Conservation (phyloP, 2,888 invertebrate genomes). For the Teleiodes luculella region DNA sequence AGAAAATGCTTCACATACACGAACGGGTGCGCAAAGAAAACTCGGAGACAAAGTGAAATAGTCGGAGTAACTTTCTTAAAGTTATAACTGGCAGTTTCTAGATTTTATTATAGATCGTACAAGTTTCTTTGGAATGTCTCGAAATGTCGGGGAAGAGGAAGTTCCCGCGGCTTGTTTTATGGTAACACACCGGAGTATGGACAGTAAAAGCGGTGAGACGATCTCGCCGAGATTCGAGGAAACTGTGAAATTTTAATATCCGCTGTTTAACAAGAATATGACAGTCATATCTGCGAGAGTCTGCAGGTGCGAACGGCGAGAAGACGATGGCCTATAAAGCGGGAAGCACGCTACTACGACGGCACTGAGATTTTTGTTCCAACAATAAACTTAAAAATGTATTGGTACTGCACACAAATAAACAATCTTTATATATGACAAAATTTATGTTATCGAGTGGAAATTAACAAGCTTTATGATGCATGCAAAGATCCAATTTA, state of each 20-base stretch:
- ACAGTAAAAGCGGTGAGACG: not conserved
- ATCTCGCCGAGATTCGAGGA: constrained; percentile 7
- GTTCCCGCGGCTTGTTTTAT: constrained; percentile 4
- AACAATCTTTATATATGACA: no score
- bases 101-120: not conserved
- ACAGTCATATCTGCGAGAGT: constrained; percentile 4
- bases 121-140: not conserved
- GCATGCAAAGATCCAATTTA: no score
- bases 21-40: not conserved
- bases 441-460: no score
- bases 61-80: not conserved
- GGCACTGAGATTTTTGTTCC: not conserved
- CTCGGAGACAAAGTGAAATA: not conserved
- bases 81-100: not conserved
- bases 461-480: no score
- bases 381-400: no score
- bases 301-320: not conserved
- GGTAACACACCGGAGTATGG: not conserved
- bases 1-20: constrained; percentile 4
- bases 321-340: not conserved
- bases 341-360: not conserved
- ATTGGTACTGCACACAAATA: no score
- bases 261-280: constrained; percentile 35
- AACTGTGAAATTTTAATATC: constrained; percentile 43
- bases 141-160: not conserved